Evolutionary conservation across 1,140 invertebrate genomes (phyloP).

Genomic region (Atta texana): DNA sequence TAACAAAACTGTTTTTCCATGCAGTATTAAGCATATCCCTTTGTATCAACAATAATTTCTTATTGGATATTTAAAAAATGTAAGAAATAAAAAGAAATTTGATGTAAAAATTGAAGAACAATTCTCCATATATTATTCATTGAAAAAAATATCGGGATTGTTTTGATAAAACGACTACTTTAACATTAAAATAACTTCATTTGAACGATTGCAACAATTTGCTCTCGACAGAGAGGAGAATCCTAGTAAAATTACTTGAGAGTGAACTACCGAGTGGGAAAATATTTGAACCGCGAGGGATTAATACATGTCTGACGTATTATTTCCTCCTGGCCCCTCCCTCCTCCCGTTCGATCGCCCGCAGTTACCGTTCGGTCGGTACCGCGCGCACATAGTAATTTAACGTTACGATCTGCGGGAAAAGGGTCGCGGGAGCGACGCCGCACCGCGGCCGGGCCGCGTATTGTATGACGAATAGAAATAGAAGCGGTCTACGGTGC

Average conservation of each 20-base stretch:
- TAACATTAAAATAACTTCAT: slow-evolving; percentile 34
- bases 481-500: slow-evolving; percentile 66
- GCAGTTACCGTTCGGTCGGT: slow-evolving; percentile 59
- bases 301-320: slow-evolving; percentile 62
- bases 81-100: not conserved
- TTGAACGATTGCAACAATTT: slow-evolving; percentile 33
- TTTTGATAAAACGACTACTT: not conserved
- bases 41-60: not conserved
- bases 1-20: too few species aligned
- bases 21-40: not conserved
- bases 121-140: not conserved
- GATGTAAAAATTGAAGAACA: not conserved
- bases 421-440: slow-evolving; percentile 58
- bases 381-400: slow-evolving; percentile 70
- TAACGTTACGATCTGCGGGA: slow-evolving; percentile 68
- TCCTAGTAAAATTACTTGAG: slow-evolving; percentile 45
- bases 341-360: slow-evolving; percentile 30
- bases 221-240: slow-evolving; percentile 11
- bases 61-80: not conserved
- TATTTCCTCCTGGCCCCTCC: slow-evolving; percentile 45
- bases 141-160: not conserved
- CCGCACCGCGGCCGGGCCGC: slow-evolving; percentile 50
- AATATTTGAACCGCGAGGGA: slow-evolving; percentile 63
- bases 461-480: slow-evolving; percentile 71
- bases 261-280: slow-evolving; percentile 58